Base-by-base conservation (phyloP, 2,113 vertebrate species). In the Phylloscopus trochiloides region DNA sequence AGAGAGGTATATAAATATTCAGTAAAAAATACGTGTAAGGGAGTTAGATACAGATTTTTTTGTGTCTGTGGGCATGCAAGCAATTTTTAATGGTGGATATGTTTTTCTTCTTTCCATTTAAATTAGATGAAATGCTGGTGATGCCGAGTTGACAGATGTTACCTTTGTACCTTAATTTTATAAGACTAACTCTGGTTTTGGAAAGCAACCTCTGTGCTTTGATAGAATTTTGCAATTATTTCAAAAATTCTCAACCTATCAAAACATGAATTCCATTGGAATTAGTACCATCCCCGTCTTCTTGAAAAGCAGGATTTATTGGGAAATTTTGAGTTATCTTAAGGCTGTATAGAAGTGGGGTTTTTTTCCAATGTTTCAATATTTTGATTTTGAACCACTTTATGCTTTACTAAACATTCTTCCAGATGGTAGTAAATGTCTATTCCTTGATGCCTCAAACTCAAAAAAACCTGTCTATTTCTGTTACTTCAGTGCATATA, bases 101-200 rank as follows among this genome's bases (percentile, higher is more conserved):
- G 6, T 6, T 73, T 78, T 80, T 70, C 21, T 15, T 6, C 9
- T 58, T 80, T 42, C 7, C 24, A 7, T 42, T 79, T 55, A 55
- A 89, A 68, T 72, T 47, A 52, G n/a, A 18, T 26, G 0, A 74
- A 54, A 45, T 7, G 0, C 1, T 92, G 14, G 4, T 3, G 0
- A 4, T 48, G 7, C 6, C 26, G 63, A 22, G 7, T 48, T 43
- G 21, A 55, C 40, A 4, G 2, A 1, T 91, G 14, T 31, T 59
- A 59, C 45, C 61, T 80, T 71, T 34, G 6, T 21, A 67, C 21
- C 5, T 17, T 58, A 22, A 42, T 78, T 80, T 88, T 54, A 28
- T 24, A 59, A 67, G 13, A 32, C 3, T 6, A 74, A 28, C 4
- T 18, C 14, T 66, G 50, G 5, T n/a, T 85, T 78, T 51, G 10